A percentile compares a stretch with the other conserved stretches of the same genome.
phyloP scores from a whole-genome alignment of 2,888 invertebrate genomes.

The Tinea semifulvella region DNA sequence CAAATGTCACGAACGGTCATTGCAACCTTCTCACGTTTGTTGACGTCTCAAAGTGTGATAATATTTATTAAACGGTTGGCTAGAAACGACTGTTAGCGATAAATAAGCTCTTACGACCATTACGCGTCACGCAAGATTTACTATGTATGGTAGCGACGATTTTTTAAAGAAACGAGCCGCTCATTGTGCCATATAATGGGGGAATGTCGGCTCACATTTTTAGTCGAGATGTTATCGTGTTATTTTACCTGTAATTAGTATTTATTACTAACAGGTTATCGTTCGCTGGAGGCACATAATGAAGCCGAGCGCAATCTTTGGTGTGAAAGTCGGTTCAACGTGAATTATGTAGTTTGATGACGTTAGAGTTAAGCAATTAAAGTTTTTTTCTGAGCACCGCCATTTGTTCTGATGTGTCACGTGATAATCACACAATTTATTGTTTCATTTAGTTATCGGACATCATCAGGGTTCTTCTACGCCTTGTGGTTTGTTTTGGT shows the following conservation, averaged over 20 bases:
- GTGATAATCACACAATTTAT: conserved; percentile 50
- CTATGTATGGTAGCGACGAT: conserved; percentile 45
- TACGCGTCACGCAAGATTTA: conserved; percentile 62
- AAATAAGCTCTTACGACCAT: conserved; percentile 58
- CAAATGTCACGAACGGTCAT: conserved; percentile 64
- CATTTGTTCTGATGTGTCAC: conserved; percentile 35
- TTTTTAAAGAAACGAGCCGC: conserved; percentile 30
- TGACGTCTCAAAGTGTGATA: conserved; percentile 62
- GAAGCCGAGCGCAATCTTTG: conserved; percentile 33
- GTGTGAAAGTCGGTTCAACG: conserved; percentile 35
- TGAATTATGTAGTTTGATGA: conserved; percentile 50
- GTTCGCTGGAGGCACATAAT: conserved; percentile 27
- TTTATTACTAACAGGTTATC: conserved; percentile 50
- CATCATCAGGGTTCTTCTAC: background rate
- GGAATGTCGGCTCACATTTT: conserved; percentile 34
- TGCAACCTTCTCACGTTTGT: conserved; percentile 65
- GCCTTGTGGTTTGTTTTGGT: background rate
- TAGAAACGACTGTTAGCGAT: conserved; percentile 50
- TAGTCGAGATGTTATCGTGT: conserved; percentile 52
- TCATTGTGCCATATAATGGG: conserved; percentile 33
- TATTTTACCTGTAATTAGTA: conserved; percentile 65
- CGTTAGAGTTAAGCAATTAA: conserved; percentile 58
- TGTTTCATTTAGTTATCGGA: conserved; percentile 23
- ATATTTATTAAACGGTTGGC: conserved; percentile 64
- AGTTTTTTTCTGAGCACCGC: conserved; percentile 45